Conservation (phyloP, 2,888 invertebrate species). For the Nipponacmea schrenckii region DNA sequence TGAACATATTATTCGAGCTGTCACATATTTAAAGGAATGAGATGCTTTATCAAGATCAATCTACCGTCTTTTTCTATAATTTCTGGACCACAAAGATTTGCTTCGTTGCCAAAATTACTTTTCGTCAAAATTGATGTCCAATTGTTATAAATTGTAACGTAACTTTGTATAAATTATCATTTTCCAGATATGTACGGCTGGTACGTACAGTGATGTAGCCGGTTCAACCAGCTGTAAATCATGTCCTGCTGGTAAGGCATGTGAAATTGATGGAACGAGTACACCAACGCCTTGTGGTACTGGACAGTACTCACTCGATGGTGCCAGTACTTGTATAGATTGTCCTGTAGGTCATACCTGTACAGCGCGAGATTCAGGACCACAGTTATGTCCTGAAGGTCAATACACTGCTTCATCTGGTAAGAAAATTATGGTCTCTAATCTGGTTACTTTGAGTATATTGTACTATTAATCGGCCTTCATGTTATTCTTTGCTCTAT, state of each 20-base stretch:
- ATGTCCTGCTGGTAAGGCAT: constrained; percentile 58
- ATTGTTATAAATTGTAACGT: no score
- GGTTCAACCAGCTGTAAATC: constrained; percentile 49
- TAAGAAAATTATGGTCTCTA: constrained; percentile 18
- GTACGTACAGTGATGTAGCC: constrained; percentile 42
- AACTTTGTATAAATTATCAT: neutral
- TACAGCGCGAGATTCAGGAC: constrained; percentile 27
- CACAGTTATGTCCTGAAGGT: constrained; percentile 41
- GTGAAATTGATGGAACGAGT: constrained; percentile 44
- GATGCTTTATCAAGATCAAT: neutral
- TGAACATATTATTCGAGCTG: neutral
- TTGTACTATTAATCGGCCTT: no score
- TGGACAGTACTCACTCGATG: constrained; percentile 52
- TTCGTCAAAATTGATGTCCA: no score
- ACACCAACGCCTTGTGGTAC: constrained; percentile 47
- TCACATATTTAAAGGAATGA: neutral
- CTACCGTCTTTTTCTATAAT: neutral
- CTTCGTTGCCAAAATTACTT: no score
- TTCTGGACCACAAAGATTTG: neutral
- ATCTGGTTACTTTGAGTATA: no score
- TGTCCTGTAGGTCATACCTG: constrained; percentile 57
- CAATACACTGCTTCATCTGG: constrained; percentile 47
- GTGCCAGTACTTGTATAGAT: constrained; percentile 44
- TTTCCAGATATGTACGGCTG: constrained; percentile 44
- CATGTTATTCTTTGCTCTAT: no score